These are phyloP conservation scores for Anhinga anhinga DNA, from an alignment of 2,113 vertebrate species.

Conservation along the genomic window DNA sequence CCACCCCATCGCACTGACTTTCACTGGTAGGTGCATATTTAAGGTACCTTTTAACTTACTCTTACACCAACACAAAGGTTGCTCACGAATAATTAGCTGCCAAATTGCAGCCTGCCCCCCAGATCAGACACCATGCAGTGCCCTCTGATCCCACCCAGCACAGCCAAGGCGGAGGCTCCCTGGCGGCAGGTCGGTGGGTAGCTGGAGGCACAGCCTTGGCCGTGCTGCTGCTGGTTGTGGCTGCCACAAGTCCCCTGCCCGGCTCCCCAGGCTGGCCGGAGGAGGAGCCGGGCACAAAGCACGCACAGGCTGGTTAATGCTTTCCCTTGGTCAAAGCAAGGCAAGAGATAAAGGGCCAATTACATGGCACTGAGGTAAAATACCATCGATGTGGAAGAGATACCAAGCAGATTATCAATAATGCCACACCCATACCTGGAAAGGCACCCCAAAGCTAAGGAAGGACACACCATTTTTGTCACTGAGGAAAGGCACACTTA, in stretches of 20 bases:
- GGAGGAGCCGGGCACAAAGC: fast-evolving
- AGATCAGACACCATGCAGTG: fast-evolving
- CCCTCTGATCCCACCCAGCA: fast-evolving
- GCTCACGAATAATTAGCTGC: too few relatives aligned
- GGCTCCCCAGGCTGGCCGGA: fast-evolving
- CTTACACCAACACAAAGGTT: background rate
- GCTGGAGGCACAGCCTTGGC: fast-evolving
- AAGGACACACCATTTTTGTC: too few relatives aligned
- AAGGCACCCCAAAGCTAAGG: too few relatives aligned
- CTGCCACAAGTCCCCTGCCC: too few relatives aligned
- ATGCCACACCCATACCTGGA: fast-evolving
- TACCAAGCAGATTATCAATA: fast-evolving
- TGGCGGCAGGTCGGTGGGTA: fast-evolving
- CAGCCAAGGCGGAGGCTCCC: fast-evolving
- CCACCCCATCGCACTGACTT: fast-evolving
- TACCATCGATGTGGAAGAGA: fast-evolving
- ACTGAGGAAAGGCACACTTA: background rate
- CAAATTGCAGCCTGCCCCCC: fast-evolving
- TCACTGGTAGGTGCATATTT: fast-evolving
- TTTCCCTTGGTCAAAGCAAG: too few relatives aligned
- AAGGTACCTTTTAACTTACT: background rate
- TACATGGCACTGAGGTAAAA: background rate
- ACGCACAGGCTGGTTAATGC: fast-evolving
- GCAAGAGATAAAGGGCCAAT: fast-evolving
- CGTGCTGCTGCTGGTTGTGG: fast-evolving